A percentile compares a stretch with the other conserved stretches of the same genome.
Evolutionary conservation across 2,797 vertebrate genomes (phyloP).

Genomic region (Decapterus maruadsi): DNA sequence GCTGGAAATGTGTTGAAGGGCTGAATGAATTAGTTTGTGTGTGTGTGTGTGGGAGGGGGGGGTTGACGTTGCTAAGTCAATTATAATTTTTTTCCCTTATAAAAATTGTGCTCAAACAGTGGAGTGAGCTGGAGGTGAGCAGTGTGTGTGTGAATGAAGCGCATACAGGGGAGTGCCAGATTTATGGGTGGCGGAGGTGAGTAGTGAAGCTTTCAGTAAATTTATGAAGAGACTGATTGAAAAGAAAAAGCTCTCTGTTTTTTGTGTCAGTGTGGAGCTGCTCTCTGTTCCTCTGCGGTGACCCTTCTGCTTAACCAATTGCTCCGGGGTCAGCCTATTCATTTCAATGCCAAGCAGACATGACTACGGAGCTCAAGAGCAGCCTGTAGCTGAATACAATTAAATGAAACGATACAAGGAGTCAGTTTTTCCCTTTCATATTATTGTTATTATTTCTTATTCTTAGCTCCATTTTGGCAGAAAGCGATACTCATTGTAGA

Average conservation of each 20-base stretch:
- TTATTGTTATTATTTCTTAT: neutral
- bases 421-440: neutral
- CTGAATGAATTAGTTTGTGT: slow-evolving; percentile 42
- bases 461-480: slow-evolving; percentile 2
- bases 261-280: slow-evolving; percentile 45
- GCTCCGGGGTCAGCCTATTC: slow-evolving; percentile 73
- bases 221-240: slow-evolving; percentile 67
- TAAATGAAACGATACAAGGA: slow-evolving; percentile 37
- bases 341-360: slow-evolving; percentile 49
- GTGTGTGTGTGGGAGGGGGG: slow-evolving; percentile 36
- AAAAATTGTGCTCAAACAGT: slow-evolving; percentile 53
- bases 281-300: slow-evolving; percentile 54
- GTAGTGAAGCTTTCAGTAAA: slow-evolving; percentile 68
- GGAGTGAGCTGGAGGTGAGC: slow-evolving; percentile 56
- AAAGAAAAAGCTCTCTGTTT: slow-evolving; percentile 61
- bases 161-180: slow-evolving; percentile 46
- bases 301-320: slow-evolving; percentile 75
- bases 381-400: slow-evolving; percentile 24
- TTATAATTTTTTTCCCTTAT: slow-evolving; percentile 28
- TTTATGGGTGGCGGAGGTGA: slow-evolving; percentile 63
- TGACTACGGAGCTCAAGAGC: slow-evolving; percentile 24
- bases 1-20: slow-evolving; percentile 34
- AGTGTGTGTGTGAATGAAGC: slow-evolving; percentile 51
- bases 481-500: slow-evolving; percentile 41
- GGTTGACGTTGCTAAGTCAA: slow-evolving; percentile 53